Base-by-base conservation (phyloP, 2,797 vertebrate species). In the Anabacerthia variegaticeps region DNA sequence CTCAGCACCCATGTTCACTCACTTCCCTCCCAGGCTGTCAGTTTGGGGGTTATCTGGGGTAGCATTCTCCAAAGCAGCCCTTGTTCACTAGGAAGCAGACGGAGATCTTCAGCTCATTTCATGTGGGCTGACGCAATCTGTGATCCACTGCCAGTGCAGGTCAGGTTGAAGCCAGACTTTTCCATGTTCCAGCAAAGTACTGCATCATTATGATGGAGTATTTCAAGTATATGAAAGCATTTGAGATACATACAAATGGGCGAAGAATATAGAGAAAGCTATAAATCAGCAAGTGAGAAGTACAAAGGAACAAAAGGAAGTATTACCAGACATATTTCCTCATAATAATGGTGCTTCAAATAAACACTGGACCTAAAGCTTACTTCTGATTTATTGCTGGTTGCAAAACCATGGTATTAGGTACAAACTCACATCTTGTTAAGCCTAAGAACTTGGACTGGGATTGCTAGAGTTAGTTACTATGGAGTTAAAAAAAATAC, bases 261-360 rank as follows among this genome's bases (percentile, higher is more conserved):
- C 8, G 12, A 76, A 78, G 39, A 61, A 63, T 79, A 71, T 4
- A 87, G 28, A 19, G 56, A 79, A 92, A 91, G 21, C 23, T 79
- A 67, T 82, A 79, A 89, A 79, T 36, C 37, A 82, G 37, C 44
- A 66, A 65, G 36, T 41, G 26, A 78, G 39, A 88, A 90, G 32
- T 61, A 78, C 37, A 82, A 71, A 85, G 37, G n/a, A 88, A 89
- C 46, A 84, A 66, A 93, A 85, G 46, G 54, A 93, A 94, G 30
- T 20, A 54, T 16, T 61, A 67, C 14, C n/a, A 65, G 46, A 93
- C 83, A 82, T 69, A 58, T 65, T 76, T 92, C 21, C 26, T 80
- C 27, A 22, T 71, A 71, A 78, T 65, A 77, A 77, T 18, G 2
- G 10, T 77, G 27, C 72, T 92, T 83, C 34, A 80, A 77, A 85